A percentile compares a stretch with the other conserved stretches of the same genome.
phyloP scores from a whole-genome alignment of 2,888 invertebrate species.

The Himalopsyche tibetana region DNA sequence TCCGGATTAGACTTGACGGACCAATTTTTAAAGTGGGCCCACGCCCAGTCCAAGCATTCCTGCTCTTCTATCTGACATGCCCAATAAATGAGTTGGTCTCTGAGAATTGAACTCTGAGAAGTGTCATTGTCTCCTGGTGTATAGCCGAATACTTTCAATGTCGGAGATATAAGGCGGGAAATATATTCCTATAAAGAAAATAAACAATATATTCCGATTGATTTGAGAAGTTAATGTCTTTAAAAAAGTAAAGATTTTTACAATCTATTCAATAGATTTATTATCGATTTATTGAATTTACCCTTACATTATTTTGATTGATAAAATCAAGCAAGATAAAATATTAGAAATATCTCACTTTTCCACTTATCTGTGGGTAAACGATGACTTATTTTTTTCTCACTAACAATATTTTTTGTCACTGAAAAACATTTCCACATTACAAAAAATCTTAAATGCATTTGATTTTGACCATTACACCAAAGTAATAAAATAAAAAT shows the following conservation, averaged over 20 bases:
- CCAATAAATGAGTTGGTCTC: conserved; percentile 77
- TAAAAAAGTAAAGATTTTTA: no score
- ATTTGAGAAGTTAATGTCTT: background rate
- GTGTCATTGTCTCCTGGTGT: conserved; percentile 52
- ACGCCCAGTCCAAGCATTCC: conserved; percentile 77
- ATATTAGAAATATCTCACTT: no score
- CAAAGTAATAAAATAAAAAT: background rate
- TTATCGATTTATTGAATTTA: no score
- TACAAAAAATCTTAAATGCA: no score
- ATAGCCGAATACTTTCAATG: conserved; percentile 66
- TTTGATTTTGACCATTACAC: no score
- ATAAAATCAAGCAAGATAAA: no score
- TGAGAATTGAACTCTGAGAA: conserved; percentile 77
- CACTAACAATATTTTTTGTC: no score
- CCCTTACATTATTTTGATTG: no score
- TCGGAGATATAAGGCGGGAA: conserved; percentile 61
- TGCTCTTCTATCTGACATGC: conserved; percentile 78
- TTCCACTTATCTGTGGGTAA: no score
- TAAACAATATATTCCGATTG: background rate
- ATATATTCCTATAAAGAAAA: conserved; percentile 67
- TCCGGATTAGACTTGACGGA: conserved; percentile 69
- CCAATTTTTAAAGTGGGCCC: conserved; percentile 69
- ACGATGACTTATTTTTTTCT: no score
- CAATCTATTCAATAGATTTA: no score
- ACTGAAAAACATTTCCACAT: no score